A percentile compares a stretch with the other conserved stretches of the same genome.
Evolutionary conservation across 2,888 invertebrate species (phyloP).

Genomic region (Papilio elwesi): DNA sequence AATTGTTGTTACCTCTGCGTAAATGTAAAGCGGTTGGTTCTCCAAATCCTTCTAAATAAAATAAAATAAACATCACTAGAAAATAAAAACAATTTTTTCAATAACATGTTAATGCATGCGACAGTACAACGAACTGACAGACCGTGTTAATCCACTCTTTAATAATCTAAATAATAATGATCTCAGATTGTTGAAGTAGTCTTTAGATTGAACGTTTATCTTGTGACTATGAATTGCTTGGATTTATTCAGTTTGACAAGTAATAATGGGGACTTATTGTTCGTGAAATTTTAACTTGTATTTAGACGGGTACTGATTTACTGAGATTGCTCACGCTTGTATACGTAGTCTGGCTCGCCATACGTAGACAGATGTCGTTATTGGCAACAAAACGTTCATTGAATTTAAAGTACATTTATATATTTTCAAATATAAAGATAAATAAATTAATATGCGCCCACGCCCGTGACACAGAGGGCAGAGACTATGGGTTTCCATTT

Average conservation of each 20-base stretch:
- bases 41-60: no score
- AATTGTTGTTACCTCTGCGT: no score
- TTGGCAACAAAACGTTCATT: not conserved
- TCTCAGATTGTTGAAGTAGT: slow-evolving; percentile 27
- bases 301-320: not conserved
- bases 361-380: not conserved
- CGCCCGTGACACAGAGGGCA: no score
- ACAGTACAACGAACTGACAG: slow-evolving; percentile 21
- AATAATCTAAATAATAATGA: slow-evolving; percentile 32
- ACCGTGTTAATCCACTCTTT: slow-evolving; percentile 33
- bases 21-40: no score
- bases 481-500: no score
- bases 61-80: no score
- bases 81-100: no score
- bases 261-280: slow-evolving; percentile 29
- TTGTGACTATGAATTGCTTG: slow-evolving; percentile 24
- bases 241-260: slow-evolving; percentile 32
- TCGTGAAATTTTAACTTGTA: slow-evolving; percentile 8
- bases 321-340: not conserved
- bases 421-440: no score
- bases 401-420: not conserved
- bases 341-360: not conserved
- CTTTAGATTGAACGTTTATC: slow-evolving; percentile 23
- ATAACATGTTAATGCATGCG: not conserved
- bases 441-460: no score